phyloP scores from a whole-genome alignment of 2,888 invertebrate genomes.

The Cryptocheilus praepositus region DNA sequence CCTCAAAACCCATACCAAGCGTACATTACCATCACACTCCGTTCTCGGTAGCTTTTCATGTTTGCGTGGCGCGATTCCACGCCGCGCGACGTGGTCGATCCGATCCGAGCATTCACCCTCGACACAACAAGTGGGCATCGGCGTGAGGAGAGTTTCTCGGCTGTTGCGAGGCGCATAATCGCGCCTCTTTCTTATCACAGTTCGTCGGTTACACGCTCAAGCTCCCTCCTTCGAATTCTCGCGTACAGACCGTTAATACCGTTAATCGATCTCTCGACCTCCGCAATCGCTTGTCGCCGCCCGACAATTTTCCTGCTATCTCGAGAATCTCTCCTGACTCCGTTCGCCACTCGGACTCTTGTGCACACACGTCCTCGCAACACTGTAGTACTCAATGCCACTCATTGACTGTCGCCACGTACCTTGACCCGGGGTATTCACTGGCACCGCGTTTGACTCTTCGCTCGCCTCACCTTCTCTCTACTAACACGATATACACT shows the following conservation, averaged over 20 bases:
- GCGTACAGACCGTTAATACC: constrained; percentile 33
- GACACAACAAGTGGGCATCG: too few relatives aligned
- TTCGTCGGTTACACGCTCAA: background rate
- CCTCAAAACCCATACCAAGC: too few relatives aligned
- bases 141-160: too few relatives aligned
- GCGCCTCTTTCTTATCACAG: too few relatives aligned
- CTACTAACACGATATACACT: too few relatives aligned
- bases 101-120: too few relatives aligned
- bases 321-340: constrained; percentile 12
- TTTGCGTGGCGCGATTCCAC: too few relatives aligned
- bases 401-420: background rate
- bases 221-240: constrained; percentile 22
- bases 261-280: constrained; percentile 28
- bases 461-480: too few relatives aligned
- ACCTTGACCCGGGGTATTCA: constrained; percentile 1
- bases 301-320: background rate
- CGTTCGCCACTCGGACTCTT: background rate
- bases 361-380: background rate
- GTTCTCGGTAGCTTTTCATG: too few relatives aligned
- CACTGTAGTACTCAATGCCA: background rate
- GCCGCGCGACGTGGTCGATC: too few relatives aligned
- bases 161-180: too few relatives aligned
- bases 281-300: background rate
- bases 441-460: background rate
- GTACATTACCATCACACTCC: too few relatives aligned